Percentiles rank a stretch among this genome's conserved stretches.
phyloP scores from a whole-genome alignment of 2,113 vertebrate species.

The Myotis davidii region DNA sequence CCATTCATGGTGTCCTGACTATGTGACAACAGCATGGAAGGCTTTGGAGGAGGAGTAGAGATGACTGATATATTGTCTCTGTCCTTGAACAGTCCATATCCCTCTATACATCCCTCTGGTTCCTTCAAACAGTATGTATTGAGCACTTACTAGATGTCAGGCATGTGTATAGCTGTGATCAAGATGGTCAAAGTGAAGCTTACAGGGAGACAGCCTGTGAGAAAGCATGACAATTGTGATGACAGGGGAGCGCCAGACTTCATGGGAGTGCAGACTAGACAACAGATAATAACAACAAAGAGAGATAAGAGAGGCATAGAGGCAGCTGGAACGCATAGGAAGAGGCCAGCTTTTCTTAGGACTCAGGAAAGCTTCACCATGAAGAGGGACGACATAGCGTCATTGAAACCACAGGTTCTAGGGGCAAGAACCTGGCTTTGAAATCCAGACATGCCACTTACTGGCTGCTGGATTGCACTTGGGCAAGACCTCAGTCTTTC shows the following conservation, averaged over 20 bases:
- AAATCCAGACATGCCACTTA: neutral
- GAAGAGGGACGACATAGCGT: neutral
- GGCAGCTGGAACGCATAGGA: neutral
- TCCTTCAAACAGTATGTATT: neutral
- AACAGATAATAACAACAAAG: no score
- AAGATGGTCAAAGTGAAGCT: neutral
- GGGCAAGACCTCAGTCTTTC: neutral
- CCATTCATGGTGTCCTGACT: rapidly evolving
- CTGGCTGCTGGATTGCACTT: neutral
- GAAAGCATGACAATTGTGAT: neutral
- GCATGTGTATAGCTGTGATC: neutral
- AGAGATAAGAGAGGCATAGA: neutral
- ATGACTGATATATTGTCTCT: rapidly evolving
- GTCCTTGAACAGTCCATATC: neutral
- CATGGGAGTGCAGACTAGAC: neutral
- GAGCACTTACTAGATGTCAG: neutral
- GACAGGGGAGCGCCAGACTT: neutral
- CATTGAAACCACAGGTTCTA: neutral
- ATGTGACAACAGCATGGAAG: rapidly evolving
- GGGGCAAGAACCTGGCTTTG: neutral
- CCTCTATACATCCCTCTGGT: neutral
- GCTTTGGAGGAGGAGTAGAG: neutral
- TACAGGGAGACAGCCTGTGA: neutral
- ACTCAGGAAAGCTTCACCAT: neutral
- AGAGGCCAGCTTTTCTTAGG: neutral